Evolutionary conservation across 2,113 vertebrate genomes (phyloP), one percentile per base, ranked within the genome.

Genomic region (Notarius quadriscutis): DNA sequence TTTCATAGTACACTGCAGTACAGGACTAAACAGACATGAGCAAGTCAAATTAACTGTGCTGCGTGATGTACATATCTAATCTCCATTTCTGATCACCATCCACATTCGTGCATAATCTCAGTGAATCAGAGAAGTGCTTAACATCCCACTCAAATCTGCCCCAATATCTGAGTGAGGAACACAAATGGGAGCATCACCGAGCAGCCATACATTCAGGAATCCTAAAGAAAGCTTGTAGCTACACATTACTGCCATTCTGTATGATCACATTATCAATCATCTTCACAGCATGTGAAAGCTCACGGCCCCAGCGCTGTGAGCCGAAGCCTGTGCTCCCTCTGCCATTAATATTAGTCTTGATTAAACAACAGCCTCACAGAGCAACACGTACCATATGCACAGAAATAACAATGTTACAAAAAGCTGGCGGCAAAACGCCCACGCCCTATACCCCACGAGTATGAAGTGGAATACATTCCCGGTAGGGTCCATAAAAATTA

Each of bases 191-290:
- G 34, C 48, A 30, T 67, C 41, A 27, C 34, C 72, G 67, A 83
- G 80, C 34, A 79, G 75, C n/a, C 18, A 11, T 34, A 48, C 30
- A 48, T 15, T 7, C 20, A 75, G 48, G 55, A 74, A 77, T 27
- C 71, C 27, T 74, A 85, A 77, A 72, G 58, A 67, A 82, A 3
- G 55, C 77, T 74, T 41, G 69, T 48, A 81, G 67, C 58, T 85
- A 74, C 48, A 62, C 78, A 85, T 81, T 85, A 75, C 62, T 65
- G 80, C 57, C 57, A 75, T 88, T 85, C 67, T 48, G 57, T 30
- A 55, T 41, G 58, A 48, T 81, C 65, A 74, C 77, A 65, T 79
- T 69, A 88, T 88, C 63, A 84, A 60, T 88, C 84, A 63, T 48
- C 10, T 50, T 74, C 78, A 27, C 67, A 75, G 86, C 63, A 71